phyloP scores from a whole-genome alignment of 2,113 vertebrate genomes.

The Odocoileus virginianus region DNA sequence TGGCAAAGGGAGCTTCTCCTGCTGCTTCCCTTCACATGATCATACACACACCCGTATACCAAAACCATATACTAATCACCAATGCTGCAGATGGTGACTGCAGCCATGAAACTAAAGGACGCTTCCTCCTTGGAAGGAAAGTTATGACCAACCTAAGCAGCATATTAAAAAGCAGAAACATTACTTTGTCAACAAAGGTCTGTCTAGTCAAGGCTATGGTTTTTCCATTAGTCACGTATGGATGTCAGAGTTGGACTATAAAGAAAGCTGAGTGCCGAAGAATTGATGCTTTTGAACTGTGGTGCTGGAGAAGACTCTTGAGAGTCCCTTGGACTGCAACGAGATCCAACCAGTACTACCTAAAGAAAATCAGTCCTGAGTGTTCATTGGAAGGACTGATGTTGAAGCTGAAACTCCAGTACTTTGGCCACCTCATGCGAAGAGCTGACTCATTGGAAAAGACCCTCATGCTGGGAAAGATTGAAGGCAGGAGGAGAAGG shows the following conservation, averaged over 20 bases:
- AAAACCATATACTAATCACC: background rate
- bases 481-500: background rate
- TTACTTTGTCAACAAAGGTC: background rate
- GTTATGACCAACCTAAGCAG: background rate
- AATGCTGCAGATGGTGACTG: background rate
- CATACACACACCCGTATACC: too few species aligned
- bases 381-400: background rate
- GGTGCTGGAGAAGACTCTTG: background rate
- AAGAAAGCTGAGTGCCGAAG: fast-evolving
- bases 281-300: background rate
- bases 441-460: background rate
- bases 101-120: background rate
- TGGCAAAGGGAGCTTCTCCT: background rate
- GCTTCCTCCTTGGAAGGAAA: background rate
- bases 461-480: background rate
- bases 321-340: background rate
- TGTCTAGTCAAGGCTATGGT: fast-evolving
- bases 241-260: background rate
- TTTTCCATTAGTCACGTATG: background rate
- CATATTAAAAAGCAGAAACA: background rate
- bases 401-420: background rate
- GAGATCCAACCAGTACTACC: background rate
- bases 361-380: background rate
- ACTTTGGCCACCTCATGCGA: background rate
- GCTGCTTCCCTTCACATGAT: background rate